Evolutionary conservation across 2,888 invertebrate genomes (phyloP), one percentile per base, ranked within the genome.

Genomic region (Lissonota sp.): DNA sequence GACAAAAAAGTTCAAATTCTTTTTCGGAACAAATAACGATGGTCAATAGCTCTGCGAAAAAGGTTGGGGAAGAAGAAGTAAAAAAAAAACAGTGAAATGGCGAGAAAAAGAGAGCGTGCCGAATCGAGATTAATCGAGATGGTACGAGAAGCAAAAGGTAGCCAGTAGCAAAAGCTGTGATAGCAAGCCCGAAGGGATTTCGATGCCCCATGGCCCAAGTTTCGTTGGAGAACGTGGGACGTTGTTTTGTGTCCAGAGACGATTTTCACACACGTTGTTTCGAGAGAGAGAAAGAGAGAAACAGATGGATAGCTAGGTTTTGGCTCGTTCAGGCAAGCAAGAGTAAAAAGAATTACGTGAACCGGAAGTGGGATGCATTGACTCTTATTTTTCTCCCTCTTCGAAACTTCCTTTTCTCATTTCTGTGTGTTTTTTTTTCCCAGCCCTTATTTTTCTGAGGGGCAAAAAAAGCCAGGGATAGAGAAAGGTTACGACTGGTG

Each of bases 301-400:
- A 26, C 26, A 26, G 26, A 26, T 26, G 26, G 26, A 26, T 26
- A 53, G 49, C n/a, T 12, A 37, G 60, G 42, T 62, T 69, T 10
- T 26, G 26, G 26, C 26, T 40, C 75, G 55, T 72, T 77, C 57
- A 49, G 82, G 82, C 80, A 83, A 84, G 80, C 84, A 84, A 82
- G 86, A 75, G 8, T 42, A 53, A 51, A 70, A 60, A 87, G 87
- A 88, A 86, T 87, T 88, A 88, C 89, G 88, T 88, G 89, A 88
- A 87, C 83, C 86, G 89, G 84, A 87, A 88, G 84, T 86, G 83
- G 83, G 85, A 88, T 88, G 85, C 88, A 86, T 88, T 80, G 86
- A 57, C 51, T 55, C 57, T 57, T 10, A 49, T 72, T 57, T 76
- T 58, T 49, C 60, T 57, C 37, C 42, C 44, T 60, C 26, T 26